A percentile compares a stretch with the other conserved stretches of the same genome.
phyloP scores from a whole-genome alignment of 2,797 vertebrate species.

The Amblyraja radiata region DNA sequence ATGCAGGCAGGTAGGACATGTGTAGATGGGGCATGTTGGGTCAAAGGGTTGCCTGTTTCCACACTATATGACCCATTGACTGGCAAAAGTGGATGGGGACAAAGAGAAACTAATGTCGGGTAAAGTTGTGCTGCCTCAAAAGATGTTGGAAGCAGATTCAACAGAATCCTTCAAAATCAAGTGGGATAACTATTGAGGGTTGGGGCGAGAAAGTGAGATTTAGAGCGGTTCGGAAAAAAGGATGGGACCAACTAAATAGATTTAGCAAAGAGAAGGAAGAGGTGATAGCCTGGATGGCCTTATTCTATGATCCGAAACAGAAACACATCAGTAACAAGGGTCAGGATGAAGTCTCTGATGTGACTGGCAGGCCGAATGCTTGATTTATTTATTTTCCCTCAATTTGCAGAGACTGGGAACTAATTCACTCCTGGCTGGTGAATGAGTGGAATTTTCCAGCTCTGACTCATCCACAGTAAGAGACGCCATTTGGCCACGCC shows the following conservation, averaged over 20 bases:
- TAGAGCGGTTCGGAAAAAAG: too few relatives aligned
- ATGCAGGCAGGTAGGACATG: too few relatives aligned
- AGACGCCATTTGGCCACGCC: constrained; percentile 27
- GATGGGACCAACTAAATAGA: background rate
- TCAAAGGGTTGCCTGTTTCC: too few relatives aligned
- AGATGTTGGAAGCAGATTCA: background rate
- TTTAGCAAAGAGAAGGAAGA: background rate
- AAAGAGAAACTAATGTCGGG: background rate
- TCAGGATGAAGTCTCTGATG: background rate
- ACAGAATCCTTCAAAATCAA: background rate
- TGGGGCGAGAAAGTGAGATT: too few relatives aligned
- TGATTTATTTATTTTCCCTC: background rate
- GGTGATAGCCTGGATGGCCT: too few relatives aligned
- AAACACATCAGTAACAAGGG: background rate
- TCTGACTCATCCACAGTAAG: constrained; percentile 29
- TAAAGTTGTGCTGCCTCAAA: background rate
- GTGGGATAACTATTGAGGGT: background rate
- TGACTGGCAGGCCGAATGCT: background rate
- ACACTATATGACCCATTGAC: background rate
- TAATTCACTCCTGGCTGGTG: background rate
- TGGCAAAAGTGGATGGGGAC: background rate
- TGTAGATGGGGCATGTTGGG: too few relatives aligned
- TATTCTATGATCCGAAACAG: background rate
- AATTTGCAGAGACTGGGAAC: constrained; percentile 1
- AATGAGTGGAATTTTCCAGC: constrained; percentile 36